Evolutionary conservation across 2,888 invertebrate species (phyloP), one percentile per base, ranked within the genome.

Genomic region (Caradrina clavipalpis): DNA sequence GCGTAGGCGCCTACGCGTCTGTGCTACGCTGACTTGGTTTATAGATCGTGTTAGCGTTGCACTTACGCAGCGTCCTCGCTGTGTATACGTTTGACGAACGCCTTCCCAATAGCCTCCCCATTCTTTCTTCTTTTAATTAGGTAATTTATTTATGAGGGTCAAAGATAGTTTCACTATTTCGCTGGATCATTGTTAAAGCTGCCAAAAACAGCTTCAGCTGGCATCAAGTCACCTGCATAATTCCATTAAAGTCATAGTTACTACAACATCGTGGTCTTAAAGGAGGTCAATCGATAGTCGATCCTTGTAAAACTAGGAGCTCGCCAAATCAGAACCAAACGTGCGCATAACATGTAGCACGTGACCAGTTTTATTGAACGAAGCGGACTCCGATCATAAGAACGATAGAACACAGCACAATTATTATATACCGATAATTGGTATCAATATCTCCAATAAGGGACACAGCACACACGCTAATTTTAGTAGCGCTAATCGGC

Each of bases 301-400:
- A 45, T 73, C 49, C 59, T 45, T 67, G 59, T 61, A 55, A 51
- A 61, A 69, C 21, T 42, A 80, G 64, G n/a, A 59, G 15, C 53
- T 61, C 31, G 62, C 79, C 55, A 80, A 74, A 80, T 69, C 75
- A 74, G 53, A 77, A 53, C 45, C 56, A 68, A 55, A 69, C 69
- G 77, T 69, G 76, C 64, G 35, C 56, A 51, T 64, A 76, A 74
- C 60, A 73, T 53, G 35, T 22, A 54, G 60, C 58, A 80, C 77
- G 77, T 77, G 77, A 75, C 65, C 35, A 58, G 76, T 51, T 75
- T 77, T 58, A 69, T 51, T 31, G 49, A 75, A 42, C 49, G 15
- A 8, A 31, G 4, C 26, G n/a, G 19, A 55, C 22, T 45, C 76
- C 13, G 22, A 57, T 56, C 69, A 75, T 31, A 69, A 49, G 49